Evolutionary conservation across 2,888 invertebrate genomes (phyloP), one percentile per base, ranked within the genome.

Genomic region (Nomada fabriciana): DNA sequence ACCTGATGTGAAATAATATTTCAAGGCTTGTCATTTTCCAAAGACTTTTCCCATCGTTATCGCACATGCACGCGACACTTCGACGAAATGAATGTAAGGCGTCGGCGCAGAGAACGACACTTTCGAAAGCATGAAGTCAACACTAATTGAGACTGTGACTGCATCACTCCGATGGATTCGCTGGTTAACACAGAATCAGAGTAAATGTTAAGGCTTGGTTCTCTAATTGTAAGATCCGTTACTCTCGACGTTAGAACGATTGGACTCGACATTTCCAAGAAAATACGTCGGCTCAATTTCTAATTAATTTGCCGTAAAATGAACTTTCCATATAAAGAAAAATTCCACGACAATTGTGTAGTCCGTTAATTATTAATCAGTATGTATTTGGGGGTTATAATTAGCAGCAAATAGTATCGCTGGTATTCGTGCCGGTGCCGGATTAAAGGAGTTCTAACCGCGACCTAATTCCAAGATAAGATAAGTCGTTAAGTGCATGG

Each of bases 391-490:
- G 29, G 78, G 52, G 68, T 83, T 68, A 68, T 29, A 78, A 78
- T 74, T 78, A 74, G 53, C 57, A 60, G 7, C 52, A 60, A 61
- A 64, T 76, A 25, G 64, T 63, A 70, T 57, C 70, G 71, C 71
- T 69, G 68, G 65, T 75, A 77, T 77, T 75, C 75, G 77, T 79
- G 76, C 63, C 52, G 50, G 50, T 61, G 29, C 59, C 36, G 86
- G 74, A 78, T 86, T 83, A 87, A 89, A 77, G 83, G 79, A 78
- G 88, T 65, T 82, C 82, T 85, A 90, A 89, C 86, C 86, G 88
- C 90, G 90, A 89, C 90, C 91, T 90, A 91, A 91, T 91, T 92
- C 91, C 88, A 86, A 90, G 93, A 92, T 93, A 93, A 92, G 93
- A 93, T 93, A 92, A 91, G 90, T 91, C 91, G 91, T 91, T 91